Conservation (phyloP, 2,797 vertebrate genomes). For the Synaphobranchus kaupii region DNA sequence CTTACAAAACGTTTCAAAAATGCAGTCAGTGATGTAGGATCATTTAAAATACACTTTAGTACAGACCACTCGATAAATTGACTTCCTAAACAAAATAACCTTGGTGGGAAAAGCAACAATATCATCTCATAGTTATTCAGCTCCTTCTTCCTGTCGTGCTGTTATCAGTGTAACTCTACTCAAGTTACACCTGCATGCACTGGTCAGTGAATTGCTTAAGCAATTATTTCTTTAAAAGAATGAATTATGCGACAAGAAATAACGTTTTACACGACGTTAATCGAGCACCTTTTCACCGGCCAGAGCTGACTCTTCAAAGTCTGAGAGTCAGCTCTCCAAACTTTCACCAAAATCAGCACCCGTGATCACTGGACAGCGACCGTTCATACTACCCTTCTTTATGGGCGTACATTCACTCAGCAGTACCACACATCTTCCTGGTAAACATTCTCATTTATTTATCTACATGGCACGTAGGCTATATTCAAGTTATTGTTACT, state of each 20-base stretch:
- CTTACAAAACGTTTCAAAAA: not conserved
- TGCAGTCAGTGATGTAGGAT: not conserved
- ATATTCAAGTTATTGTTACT: not conserved
- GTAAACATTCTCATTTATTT: conserved; percentile 17
- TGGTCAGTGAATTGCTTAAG: not conserved
- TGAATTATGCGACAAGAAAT: not conserved
- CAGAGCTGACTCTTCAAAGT: not conserved
- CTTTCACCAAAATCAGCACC: conserved; percentile 31
- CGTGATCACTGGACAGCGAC: conserved; percentile 32
- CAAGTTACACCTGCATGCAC: conserved; percentile 4
- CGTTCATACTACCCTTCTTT: not conserved
- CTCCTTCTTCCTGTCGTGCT: not conserved
- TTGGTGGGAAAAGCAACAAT: not conserved
- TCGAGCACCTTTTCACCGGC: not conserved
- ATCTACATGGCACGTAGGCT: not conserved
- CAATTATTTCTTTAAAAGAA: not conserved
- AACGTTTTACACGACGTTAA: not conserved
- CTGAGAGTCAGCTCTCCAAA: not conserved
- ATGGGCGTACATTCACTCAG: not conserved
- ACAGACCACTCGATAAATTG: not conserved
- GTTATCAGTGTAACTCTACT: not conserved
- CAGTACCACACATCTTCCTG: not conserved
- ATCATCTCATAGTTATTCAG: not conserved
- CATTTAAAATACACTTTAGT: not conserved
- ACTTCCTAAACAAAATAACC: conserved; percentile 3